A percentile compares a stretch with the other conserved stretches of the same genome.
phyloP scores from a whole-genome alignment of 2,113 vertebrate species.

The Gila orcuttii region DNA sequence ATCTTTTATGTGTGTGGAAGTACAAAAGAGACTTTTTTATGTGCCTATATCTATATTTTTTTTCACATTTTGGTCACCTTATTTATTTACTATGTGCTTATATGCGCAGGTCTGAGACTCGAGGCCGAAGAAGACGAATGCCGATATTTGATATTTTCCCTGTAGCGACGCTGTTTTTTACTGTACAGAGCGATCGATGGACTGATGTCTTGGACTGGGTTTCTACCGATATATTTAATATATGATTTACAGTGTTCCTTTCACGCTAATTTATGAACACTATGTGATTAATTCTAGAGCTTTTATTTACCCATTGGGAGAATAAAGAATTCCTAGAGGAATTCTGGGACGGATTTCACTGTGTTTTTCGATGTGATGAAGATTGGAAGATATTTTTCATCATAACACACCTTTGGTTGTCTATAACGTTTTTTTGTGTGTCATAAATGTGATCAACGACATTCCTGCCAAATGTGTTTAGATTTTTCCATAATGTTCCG shows the following conservation, averaged over 20 bases:
- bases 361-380: background rate
- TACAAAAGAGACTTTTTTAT: slow-evolving; percentile 28
- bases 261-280: slow-evolving; percentile 84
- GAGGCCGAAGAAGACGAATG: slow-evolving; percentile 5
- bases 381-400: background rate
- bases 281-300: slow-evolving; percentile 75
- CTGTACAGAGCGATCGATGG: slow-evolving; percentile 63
- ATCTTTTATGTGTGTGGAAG: background rate
- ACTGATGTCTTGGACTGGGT: slow-evolving; percentile 60
- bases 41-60: slow-evolving; percentile 48
- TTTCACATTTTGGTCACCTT: slow-evolving; percentile 3
- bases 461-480: background rate
- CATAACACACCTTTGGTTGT: background rate
- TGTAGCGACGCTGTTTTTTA: no score
- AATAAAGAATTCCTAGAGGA: slow-evolving; percentile 10
- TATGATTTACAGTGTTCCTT: slow-evolving; percentile 87
- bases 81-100: slow-evolving; percentile 30
- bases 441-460: slow-evolving; percentile 4
- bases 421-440: background rate
- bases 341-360: slow-evolving; percentile 40
- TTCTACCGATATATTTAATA: slow-evolving; percentile 91
- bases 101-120: background rate
- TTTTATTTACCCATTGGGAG: slow-evolving; percentile 73
- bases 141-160: slow-evolving; percentile 59
- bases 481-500: background rate